phyloP scores from a whole-genome alignment of 37 sponge, comb jelly and placozoan genomes.

The Geodia barretti region DNA sequence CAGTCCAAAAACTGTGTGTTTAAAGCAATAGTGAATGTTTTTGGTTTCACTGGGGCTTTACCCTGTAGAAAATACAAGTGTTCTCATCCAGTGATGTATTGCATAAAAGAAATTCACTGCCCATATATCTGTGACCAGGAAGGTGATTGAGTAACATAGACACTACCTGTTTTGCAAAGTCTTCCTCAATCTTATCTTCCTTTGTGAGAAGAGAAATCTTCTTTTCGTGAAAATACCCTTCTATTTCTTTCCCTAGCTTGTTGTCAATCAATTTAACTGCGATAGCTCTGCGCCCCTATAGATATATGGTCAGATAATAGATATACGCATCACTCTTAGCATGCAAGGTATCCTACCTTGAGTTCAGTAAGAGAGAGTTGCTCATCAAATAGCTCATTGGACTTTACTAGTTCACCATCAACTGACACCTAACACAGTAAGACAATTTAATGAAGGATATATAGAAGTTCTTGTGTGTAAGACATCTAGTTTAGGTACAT shows the following conservation, averaged over 20 bases:
- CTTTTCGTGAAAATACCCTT: conserved; percentile 67
- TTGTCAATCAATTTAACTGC: conserved; percentile 79
- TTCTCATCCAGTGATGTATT: neutral
- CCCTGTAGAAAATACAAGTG: too few relatives aligned
- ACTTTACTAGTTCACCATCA: conserved; percentile 73
- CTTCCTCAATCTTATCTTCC: conserved; percentile 81
- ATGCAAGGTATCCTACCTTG: conserved; percentile 51
- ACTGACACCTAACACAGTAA: conserved; percentile 52
- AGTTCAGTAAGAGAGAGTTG: conserved; percentile 67
- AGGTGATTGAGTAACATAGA: too few relatives aligned
- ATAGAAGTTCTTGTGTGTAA: neutral
- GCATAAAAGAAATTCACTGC: neutral
- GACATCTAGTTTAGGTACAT: conserved; percentile 38
- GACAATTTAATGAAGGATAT: neutral
- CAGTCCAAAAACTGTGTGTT: conserved; percentile 77
- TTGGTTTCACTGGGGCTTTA: conserved; percentile 54
- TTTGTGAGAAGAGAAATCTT: conserved; percentile 66
- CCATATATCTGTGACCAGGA: too few relatives aligned
- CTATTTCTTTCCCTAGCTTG: conserved; percentile 37
- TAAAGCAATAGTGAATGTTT: conserved; percentile 51
- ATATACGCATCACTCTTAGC: neutral
- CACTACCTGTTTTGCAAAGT: conserved; percentile 69
- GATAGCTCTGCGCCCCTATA: conserved; percentile 76
- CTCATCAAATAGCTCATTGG: conserved; percentile 56
- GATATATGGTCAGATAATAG: neutral